These are phyloP conservation scores for Bugula neritina DNA, from an alignment of 2,888 invertebrate species.

Conservation along the genomic window DNA sequence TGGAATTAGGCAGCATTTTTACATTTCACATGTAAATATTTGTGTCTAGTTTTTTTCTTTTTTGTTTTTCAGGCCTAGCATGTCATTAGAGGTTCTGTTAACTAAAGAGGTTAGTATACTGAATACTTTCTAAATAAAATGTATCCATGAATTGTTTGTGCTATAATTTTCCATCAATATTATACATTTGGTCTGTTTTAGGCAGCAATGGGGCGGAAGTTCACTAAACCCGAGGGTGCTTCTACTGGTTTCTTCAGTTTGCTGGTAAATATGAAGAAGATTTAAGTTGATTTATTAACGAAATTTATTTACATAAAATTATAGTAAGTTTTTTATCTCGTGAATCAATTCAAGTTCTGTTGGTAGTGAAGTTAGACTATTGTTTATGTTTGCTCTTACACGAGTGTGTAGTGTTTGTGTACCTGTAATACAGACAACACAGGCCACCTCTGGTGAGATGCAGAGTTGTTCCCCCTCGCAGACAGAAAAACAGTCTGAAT, in stretches of 20 bases:
- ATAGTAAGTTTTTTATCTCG: too few relatives aligned
- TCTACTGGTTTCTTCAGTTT: slow-evolving; percentile 7
- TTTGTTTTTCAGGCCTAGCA: slow-evolving; percentile 9
- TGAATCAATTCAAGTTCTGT: too few relatives aligned
- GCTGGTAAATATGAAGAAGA: slow-evolving; percentile 13
- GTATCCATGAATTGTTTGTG: too few relatives aligned
- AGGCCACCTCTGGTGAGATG: not conserved
- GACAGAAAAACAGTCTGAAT: not conserved
- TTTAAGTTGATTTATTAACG: too few relatives aligned
- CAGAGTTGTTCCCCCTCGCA: not conserved
- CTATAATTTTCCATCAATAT: too few relatives aligned
- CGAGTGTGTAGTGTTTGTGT: too few relatives aligned
- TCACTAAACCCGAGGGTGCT: slow-evolving; percentile 20
- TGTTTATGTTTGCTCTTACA: too few relatives aligned
- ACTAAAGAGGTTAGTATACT: slow-evolving; percentile 14
- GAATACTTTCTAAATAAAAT: not conserved
- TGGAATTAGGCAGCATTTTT: too few relatives aligned
- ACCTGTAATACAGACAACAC: not conserved
- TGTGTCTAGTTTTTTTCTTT: too few relatives aligned
- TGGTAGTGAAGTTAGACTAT: too few relatives aligned
- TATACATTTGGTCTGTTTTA: not conserved
- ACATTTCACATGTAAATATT: too few relatives aligned
- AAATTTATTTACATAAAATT: too few relatives aligned
- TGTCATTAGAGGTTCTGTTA: slow-evolving; percentile 12
- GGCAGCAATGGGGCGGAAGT: slow-evolving; percentile 22